phyloP scores from a whole-genome alignment of 2,797 vertebrate species.

The Arrhamphus sclerolepis region DNA sequence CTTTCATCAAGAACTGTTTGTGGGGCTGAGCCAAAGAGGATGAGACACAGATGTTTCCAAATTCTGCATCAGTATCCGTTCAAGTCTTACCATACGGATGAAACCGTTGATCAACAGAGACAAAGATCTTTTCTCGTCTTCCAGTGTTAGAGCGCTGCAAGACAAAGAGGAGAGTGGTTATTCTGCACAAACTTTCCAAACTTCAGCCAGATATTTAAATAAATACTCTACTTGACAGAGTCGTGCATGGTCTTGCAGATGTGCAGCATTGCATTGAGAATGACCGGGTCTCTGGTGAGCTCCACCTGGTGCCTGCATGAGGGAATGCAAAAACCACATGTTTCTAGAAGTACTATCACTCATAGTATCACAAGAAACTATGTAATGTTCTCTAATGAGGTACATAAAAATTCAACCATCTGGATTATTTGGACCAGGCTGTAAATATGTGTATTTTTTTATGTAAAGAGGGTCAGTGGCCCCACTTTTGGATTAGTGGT shows the following conservation, averaged over 20 bases:
- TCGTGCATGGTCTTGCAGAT: slow-evolving; percentile 99
- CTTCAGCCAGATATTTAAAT: not conserved
- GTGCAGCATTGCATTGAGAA: slow-evolving; percentile 94
- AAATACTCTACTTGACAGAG: slow-evolving; percentile 91
- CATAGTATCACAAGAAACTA: too few species aligned
- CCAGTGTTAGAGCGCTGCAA: slow-evolving; percentile 91
- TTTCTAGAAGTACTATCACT: too few species aligned
- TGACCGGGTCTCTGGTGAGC: slow-evolving; percentile 93
- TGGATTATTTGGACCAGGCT: too few species aligned
- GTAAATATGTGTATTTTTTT: too few species aligned
- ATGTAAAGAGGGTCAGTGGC: too few species aligned
- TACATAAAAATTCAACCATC: too few species aligned
- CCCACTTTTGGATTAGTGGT: too few species aligned
- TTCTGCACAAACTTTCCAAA: not conserved
- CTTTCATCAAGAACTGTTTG: too few species aligned
- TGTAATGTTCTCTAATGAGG: too few species aligned
- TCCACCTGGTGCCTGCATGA: slow-evolving; percentile 90
- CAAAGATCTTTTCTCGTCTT: slow-evolving; percentile 92
- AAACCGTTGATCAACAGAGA: slow-evolving; percentile 93
- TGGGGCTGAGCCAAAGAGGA: too few species aligned
- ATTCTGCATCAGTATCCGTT: too few species aligned
- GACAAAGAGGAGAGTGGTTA: slow-evolving; percentile 19
- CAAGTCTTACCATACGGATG: slow-evolving; percentile 90
- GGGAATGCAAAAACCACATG: not conserved
- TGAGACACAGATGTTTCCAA: not conserved